Base-by-base conservation (phyloP, 2,888 invertebrate genomes). In the Lepidonotus clava region DNA sequence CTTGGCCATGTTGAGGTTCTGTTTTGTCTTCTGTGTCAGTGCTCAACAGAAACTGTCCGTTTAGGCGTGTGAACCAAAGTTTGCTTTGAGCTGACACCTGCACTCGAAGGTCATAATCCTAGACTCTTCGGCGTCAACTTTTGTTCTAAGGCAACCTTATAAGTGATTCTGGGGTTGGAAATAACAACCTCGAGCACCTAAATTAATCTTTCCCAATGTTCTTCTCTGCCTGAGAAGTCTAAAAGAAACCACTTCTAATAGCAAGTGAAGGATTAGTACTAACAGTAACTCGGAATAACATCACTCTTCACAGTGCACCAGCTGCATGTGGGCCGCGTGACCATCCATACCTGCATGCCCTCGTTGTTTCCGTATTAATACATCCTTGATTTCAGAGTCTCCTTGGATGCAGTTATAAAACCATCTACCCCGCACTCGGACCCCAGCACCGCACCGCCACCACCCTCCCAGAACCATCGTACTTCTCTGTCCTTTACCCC, bases 41-140 rank as follows among this genome's bases (percentile, higher is more conserved):
- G 18, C 61, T 24, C 24, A 61, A 11, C 38, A 71, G 38, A 71
- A 71, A n/a, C n/a, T n/a, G n/a, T n/a, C n/a, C n/a, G n/a, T n/a
- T n/a, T n/a, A n/a, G n/a, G n/a, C n/a, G 38, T 71, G 71, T 71
- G 71, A 71, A 71, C 71, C 71, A 71, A 71, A 71, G 71, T 36
- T 71, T 71, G 71, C 71, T 71, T 71, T 71, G 36, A 71, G 38
- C 71, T n/a, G n/a, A 71, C 71, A 34, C 38, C 71, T 38, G 71
- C 71, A 71, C 38, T 38, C 38, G 34, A 38, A 71, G n/a, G 11
- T 38, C 11, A 11, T 71, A 18, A 11, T 24, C 24, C 2, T 61
- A 11, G 61, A 61, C 61, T 61, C 61, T 61, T 71, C 38, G 71
- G 71, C 38, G 38, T 36, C 71, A 71, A 71, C 38, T 71, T 71